Evolutionary conservation across 2,797 vertebrate species (phyloP).

Genomic region (Malacoctenus gilli): DNA sequence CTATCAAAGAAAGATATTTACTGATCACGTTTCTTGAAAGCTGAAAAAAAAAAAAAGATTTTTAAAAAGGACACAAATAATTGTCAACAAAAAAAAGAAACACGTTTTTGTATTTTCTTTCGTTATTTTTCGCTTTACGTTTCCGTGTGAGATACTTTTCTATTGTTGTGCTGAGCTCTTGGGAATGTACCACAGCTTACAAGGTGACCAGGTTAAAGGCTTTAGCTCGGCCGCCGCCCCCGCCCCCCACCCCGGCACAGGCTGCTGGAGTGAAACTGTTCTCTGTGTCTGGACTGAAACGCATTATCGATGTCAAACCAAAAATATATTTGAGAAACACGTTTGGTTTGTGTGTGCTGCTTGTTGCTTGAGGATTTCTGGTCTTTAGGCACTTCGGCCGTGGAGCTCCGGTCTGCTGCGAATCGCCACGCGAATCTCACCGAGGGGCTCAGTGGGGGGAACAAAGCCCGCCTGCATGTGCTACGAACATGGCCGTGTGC

Average conservation of each 20-base stretch:
- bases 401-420: no score
- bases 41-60: constrained; percentile 44
- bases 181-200: constrained; percentile 63
- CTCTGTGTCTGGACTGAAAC: constrained; percentile 73
- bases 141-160: constrained; percentile 69
- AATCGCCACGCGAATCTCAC: no score
- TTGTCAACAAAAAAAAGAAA: constrained; percentile 52
- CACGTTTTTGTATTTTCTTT: constrained; percentile 55
- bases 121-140: constrained; percentile 39
- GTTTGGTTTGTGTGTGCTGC: constrained; percentile 45
- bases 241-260: constrained; percentile 12
- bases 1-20: constrained; percentile 73
- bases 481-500: no score
- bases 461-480: no score
- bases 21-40: constrained; percentile 74
- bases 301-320: constrained; percentile 81
- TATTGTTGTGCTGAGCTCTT: constrained; percentile 66
- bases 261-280: constrained; percentile 54
- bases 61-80: constrained; percentile 55
- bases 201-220: constrained; percentile 38
- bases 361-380: no score
- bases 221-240: constrained; percentile 19
- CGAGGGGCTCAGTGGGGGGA: no score
- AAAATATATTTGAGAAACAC: constrained; percentile 81
- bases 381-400: no score